Evolutionary conservation across 1,140 invertebrate genomes (phyloP).

Genomic region (Atta colombica): DNA sequence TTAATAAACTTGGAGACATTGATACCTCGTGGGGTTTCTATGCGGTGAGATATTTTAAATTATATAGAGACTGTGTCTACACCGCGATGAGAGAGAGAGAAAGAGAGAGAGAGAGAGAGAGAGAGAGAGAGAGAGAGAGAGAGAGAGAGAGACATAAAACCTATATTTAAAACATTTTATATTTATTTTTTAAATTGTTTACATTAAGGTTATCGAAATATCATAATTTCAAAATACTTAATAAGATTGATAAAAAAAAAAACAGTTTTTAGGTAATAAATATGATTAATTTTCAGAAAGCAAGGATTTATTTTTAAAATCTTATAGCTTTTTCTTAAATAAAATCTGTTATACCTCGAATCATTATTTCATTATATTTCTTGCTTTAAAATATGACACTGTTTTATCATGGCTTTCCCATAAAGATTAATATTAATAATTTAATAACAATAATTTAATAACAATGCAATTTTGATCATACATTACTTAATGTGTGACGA

Average conservation of each 20-base stretch:
- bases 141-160: background rate
- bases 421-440: background rate
- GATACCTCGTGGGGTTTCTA: slow-evolving; percentile 37
- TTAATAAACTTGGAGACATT: slow-evolving; percentile 63
- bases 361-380: too few species aligned
- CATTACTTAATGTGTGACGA: background rate
- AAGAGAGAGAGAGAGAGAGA: slow-evolving; percentile 2
- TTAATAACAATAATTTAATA: background rate
- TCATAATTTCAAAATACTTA: background rate
- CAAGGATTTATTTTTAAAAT: too few species aligned
- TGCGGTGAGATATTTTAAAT: slow-evolving; percentile 49
- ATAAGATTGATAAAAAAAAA: background rate
- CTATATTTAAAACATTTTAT: background rate
- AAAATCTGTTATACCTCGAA: too few species aligned
- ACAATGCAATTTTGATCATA: background rate
- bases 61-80: slow-evolving; percentile 23
- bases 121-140: background rate
- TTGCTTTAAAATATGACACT: too few species aligned
- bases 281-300: too few species aligned
- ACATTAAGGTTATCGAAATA: background rate
- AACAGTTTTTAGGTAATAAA: too few species aligned
- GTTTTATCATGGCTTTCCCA: too few species aligned
- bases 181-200: background rate
- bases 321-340: too few species aligned
- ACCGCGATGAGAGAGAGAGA: background rate